Base-by-base conservation (phyloP, 2,888 invertebrate species). In the Gortyna flavago region DNA sequence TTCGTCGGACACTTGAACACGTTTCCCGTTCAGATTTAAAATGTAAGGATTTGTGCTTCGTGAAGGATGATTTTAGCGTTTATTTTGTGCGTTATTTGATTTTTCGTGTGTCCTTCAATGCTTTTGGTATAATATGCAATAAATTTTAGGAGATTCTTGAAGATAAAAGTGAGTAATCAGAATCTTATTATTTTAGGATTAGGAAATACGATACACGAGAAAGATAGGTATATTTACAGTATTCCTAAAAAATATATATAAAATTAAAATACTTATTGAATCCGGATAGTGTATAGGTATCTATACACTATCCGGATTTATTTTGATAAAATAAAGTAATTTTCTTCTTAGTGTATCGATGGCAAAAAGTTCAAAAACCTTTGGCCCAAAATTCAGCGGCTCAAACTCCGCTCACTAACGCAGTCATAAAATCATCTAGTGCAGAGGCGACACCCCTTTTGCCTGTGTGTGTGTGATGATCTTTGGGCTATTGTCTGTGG, bases 1-100 rank as follows among this genome's bases (percentile, higher is more conserved):
- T 81, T 77, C 62, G 77, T 59, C 67, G 71, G 80, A 85, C 79
- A 83, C 89, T 88, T 85, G 69, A 85, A 86, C 89, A 87, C 86
- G 86, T 89, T 81, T 84, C 74, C 75, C 18, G 75, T 76, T 69
- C 64, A 29, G 68, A 87, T 75, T 87, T 75, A 85, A 80, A 85
- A 85, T 85, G 77, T 85, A 75, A 75, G 80, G 71, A 80, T 81
- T 74, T 73, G 54, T 87, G 67, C 62, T 68, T 71, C 78, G 69
- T 75, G 76, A 65, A 75, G 77, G 62, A 87, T 75, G 66, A 80
- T 77, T 87, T 84, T 54, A 18, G 48, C 59, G 59, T 84, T 67
- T 76, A 75, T 66, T 72, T 54, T 70, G 64, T 51, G 35, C 66
- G 72, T 80, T 70, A 76, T 79, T 86, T 75, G 61, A 41, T 44